A percentile compares a stretch with the other conserved stretches of the same genome.
phyloP scores from a whole-genome alignment of 2,797 vertebrate genomes.

The Epinephelus malabaricus region DNA sequence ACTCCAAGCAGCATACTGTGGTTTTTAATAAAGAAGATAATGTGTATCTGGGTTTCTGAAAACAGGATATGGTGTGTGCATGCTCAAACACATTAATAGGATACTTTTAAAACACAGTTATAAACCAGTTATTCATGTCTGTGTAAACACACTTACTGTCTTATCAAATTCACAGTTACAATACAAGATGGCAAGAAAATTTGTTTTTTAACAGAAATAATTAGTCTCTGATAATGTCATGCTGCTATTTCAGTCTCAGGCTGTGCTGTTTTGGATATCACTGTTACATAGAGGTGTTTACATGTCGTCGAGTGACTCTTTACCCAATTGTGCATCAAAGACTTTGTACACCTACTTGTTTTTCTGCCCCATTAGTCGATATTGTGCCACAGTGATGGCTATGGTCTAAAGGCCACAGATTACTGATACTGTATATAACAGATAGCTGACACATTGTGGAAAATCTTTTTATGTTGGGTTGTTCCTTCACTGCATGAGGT shows the following conservation, averaged over 20 bases:
- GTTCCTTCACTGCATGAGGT: not conserved
- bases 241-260: not conserved
- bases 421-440: conserved; percentile 42
- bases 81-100: too few relatives aligned
- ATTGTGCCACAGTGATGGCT: conserved; percentile 43
- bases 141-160: too few relatives aligned
- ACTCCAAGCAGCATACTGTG: too few relatives aligned
- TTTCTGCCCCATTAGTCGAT: conserved; percentile 57
- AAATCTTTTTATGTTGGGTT: conserved; percentile 2
- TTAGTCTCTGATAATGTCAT: not conserved
- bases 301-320: conserved; percentile 57
- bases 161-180: not conserved
- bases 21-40: too few relatives aligned
- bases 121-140: too few relatives aligned
- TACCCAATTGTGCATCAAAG: conserved; percentile 63
- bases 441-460: conserved; percentile 37
- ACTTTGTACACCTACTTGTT: conserved; percentile 72
- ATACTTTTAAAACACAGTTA: too few relatives aligned
- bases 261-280: not conserved
- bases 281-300: conserved; percentile 33
- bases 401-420: conserved; percentile 71
- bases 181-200: not conserved
- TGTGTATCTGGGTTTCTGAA: too few relatives aligned
- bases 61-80: too few relatives aligned
- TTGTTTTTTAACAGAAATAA: not conserved